Evolutionary conservation across 2,113 vertebrate genomes (phyloP), one percentile per base, ranked within the genome.

Genomic region (Aptenodytes patagonicus): DNA sequence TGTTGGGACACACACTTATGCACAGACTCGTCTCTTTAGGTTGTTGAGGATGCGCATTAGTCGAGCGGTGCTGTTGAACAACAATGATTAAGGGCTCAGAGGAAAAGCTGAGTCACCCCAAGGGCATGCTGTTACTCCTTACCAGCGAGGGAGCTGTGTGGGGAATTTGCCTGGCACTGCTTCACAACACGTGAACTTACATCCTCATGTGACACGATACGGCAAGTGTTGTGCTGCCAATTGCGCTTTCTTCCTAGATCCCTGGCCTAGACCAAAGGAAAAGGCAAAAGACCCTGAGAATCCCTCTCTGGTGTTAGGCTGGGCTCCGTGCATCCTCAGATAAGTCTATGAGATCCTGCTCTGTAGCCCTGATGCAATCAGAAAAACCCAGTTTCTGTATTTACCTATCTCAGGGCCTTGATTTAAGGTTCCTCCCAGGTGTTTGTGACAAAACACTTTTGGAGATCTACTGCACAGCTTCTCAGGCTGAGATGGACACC

Each of bases 51-150:
- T 82, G 93, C 11, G 11, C 87, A 1, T 2, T 8, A 5, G 26
- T 12, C 2, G 32, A 5, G 58, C 3, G 28, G 60, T 44, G 80
- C 90, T 13, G 75, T 20, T 28, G 83, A 90, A 8, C 69, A 38
- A 6, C 81, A 61, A 16, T 61, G 78, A 54, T 7, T 10, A 57
- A 81, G 89, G 89, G 85, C 82, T 95, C 51, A 13, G 69, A 55
- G 82, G 93, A 90, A 49, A 82, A 51, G 32, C 83, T 95, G 96
- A 96, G 89, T 89, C 96, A 96, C 11, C 24, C 80, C 80, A 6
- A 44, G 89, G 91, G 83, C 91, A 75, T 57, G 91, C 78, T 90
- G 72, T 24, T 80, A 65, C 85, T 80, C 51, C 91, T 68, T 46
- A 44, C 36, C 61, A 26, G 60, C 11, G 5, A 9, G 89, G 54